Evolutionary conservation across 30 jellyfish, hydroid and myxozoan genomes (phyloP).

Genomic region (Cassiopea andromeda): DNA sequence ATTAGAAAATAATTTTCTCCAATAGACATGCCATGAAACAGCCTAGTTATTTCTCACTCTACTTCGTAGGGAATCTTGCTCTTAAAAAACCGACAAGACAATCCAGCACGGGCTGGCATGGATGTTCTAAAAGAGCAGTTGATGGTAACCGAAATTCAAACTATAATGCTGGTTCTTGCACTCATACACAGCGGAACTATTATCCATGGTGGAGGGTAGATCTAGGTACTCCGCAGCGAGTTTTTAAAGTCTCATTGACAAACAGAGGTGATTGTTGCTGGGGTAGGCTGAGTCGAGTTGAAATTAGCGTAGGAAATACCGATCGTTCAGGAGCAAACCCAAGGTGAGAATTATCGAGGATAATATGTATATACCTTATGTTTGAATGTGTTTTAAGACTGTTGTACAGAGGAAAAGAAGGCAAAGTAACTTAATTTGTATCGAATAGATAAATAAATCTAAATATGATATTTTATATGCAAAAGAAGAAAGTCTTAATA

Average conservation of each 20-base stretch:
- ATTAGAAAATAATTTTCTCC: too few relatives aligned
- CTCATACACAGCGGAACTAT: conserved; percentile 13
- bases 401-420: too few relatives aligned
- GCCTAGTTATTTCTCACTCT: background rate
- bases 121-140: conserved; percentile 26
- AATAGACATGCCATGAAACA: background rate
- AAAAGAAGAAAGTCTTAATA: background rate
- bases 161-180: conserved; percentile 25
- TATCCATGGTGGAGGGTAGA: conserved; percentile 75
- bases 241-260: conserved; percentile 22
- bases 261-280: conserved; percentile 51
- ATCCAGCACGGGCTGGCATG: conserved; percentile 20
- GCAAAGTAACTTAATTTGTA: too few relatives aligned
- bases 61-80: background rate
- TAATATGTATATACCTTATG: background rate
- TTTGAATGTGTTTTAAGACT: too few relatives aligned
- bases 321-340: conserved; percentile 9
- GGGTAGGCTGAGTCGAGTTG: conserved; percentile 19
- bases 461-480: background rate
- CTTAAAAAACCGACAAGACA: conserved; percentile 4
- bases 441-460: too few relatives aligned
- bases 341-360: background rate
- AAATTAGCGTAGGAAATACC: conserved; percentile 37
- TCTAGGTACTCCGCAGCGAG: conserved; percentile 20
- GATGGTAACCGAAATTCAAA: conserved; percentile 39